These are phyloP conservation scores for Drosophila borealis DNA, from an alignment of 2,888 invertebrate genomes.

Conservation along the genomic window DNA sequence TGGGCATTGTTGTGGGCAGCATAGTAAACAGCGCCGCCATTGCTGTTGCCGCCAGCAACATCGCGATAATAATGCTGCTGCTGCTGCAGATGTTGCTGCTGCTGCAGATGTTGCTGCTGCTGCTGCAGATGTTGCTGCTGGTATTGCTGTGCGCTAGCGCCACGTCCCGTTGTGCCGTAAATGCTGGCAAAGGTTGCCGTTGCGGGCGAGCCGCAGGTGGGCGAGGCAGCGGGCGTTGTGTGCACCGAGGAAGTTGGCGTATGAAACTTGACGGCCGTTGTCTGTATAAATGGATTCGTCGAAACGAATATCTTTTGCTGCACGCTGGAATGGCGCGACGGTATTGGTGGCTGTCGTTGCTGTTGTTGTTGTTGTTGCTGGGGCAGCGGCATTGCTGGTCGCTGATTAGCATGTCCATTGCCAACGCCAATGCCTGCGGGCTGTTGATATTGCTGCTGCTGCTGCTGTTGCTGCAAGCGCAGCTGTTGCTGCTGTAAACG, in stretches of 20 bases:
- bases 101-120: constrained; percentile 41
- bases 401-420: constrained; percentile 77
- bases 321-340: constrained; percentile 83
- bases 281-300: constrained; percentile 85
- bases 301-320: constrained; percentile 85
- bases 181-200: constrained; percentile 66
- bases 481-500: constrained; percentile 67
- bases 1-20: constrained; percentile 63
- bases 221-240: constrained; percentile 71
- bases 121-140: constrained; percentile 45
- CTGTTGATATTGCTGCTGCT: constrained; percentile 71
- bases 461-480: constrained; percentile 66
- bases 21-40: constrained; percentile 70
- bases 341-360: constrained; percentile 82
- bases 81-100: constrained; percentile 39
- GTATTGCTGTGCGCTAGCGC: constrained; percentile 46
- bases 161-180: constrained; percentile 76
- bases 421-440: constrained; percentile 58
- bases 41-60: constrained; percentile 62
- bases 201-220: constrained; percentile 80
- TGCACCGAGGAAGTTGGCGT: constrained; percentile 68
- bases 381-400: constrained; percentile 75
- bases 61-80: constrained; percentile 68
- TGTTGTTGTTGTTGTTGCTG: constrained; percentile 61
- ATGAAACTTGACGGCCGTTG: constrained; percentile 83